Evolutionary conservation across 2,888 invertebrate genomes (phyloP), one percentile per base, ranked within the genome.

Genomic region (Nemotelus pantherinus): DNA sequence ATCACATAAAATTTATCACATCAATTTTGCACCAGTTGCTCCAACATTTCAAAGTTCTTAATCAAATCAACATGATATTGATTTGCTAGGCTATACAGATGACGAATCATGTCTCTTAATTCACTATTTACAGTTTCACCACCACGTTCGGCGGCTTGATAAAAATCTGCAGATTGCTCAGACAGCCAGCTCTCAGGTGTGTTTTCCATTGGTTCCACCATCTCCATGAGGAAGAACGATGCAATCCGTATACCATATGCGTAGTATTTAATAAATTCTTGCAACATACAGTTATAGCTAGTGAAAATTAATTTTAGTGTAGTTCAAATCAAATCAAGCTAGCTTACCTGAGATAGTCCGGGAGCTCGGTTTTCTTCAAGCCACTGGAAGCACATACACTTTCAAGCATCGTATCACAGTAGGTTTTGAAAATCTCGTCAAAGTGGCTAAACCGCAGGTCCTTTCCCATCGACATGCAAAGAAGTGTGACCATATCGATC

Each of bases 51-150:
- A 76, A 65, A 78, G 67, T 78, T 48, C 53, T 77, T 81, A 75
- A 82, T 83, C 39, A 86, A 78, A 77, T 84, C 80, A 0, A 84
- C 82, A 58, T 82, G 80, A 60, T 83, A 78, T 45, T 77, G 48
- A 3, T 77, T 74, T 74, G 83, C 82, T 0, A 86, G 76, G 2
- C 85, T 84, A 78, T 83, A 84, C 65, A 87, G 77, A 79, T 87
- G 85, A 74, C 78, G 83, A 0, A 84, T 67, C 76, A 86, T 84
- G 67, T 84, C 82, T 0, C 86, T 82, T 48, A 86, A 53, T 77
- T 87, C 87, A 0, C 80, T 81, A 79, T 87, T 83, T 0, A 84
- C 82, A 2, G 80, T 60, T 47, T 85, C 85, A 1, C 87, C 87
- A 3, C 87, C 87, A 25, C 82, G 80, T 0, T 48, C 76, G 79